Evolutionary conservation across 92 coral and sea anemone species (phyloP), one percentile per base, ranked within the genome.

Genomic region (Palythoa caribaeorum): DNA sequence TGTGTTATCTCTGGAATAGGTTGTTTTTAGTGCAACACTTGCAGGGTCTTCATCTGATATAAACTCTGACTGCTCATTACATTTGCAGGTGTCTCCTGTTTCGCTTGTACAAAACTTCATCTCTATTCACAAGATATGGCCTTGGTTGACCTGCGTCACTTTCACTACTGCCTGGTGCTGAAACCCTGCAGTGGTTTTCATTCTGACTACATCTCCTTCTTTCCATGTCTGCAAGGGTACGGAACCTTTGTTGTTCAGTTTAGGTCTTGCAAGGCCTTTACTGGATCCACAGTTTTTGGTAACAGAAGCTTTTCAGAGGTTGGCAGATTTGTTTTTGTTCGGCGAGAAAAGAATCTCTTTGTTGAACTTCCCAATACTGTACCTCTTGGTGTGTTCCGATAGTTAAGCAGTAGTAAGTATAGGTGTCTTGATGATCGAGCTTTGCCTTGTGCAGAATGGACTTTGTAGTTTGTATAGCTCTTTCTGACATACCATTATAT

Each of bases 261-360:
- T 38, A 1, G 19, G 73, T 2, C 19, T 19, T 20, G 13, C 21
- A 12, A 39, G 38, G 13, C 21, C 21, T 20, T 3, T 2, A 16
- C 21, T 68, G 73, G 73, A 20, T 79, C 84, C 0, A 50, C 71
- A 79, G 52, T 72, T 20, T 88, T 57, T 63, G 87, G 73, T 60
- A 48, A 73, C 36, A 79, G 79, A 73, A 75, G 84, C 55, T 77
- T 71, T 83, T 73, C 88, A 74, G 78, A 35, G 15, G 88, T 65
- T 48, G 88, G 85, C 20, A 83, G 53, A 73, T 88, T 89, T 75
- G 84, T 89, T 73, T 77, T 65, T 0, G 86, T 69, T 66, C 89
- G 69, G 76, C 91, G 54, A 3, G 91, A 76, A 80, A 76, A 62
- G 6, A 84, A 38, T 48, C 60, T 83, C 63, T 85, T 71, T 8